These are phyloP conservation scores for Lepus timidus DNA, from an alignment of 2,113 vertebrate species.

Conservation along the genomic window DNA sequence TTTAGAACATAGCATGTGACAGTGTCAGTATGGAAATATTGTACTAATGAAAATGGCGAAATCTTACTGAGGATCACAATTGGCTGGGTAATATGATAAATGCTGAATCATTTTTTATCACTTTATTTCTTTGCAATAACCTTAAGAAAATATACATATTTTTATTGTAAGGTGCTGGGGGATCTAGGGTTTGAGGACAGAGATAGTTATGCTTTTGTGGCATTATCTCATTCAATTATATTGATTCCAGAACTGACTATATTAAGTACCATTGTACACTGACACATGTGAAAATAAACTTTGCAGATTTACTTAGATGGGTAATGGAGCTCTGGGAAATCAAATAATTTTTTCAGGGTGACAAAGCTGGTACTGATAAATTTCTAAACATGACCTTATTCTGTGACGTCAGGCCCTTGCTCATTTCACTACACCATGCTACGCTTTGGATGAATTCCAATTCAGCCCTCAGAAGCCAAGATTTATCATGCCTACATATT, in stretches of 20 bases:
- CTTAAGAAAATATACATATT: background rate
- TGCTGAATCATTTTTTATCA: background rate
- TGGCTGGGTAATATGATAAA: background rate
- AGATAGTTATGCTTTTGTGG: background rate
- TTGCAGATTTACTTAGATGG: background rate
- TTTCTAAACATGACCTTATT: conserved; percentile 17
- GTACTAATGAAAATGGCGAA: background rate
- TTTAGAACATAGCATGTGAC: background rate
- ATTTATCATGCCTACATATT: background rate
- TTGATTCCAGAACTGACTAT: background rate
- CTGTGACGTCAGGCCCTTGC: background rate
- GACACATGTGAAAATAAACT: background rate
- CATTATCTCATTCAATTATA: background rate
- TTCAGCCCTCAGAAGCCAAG: background rate
- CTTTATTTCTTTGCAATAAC: background rate
- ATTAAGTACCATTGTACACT: background rate
- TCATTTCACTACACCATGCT: background rate
- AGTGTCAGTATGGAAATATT: background rate
- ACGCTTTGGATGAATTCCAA: background rate
- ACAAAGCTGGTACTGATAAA: background rate
- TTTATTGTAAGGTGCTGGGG: too few species aligned
- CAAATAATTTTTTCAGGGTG: background rate
- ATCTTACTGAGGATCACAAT: background rate
- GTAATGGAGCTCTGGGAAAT: background rate
- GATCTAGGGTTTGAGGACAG: background rate